Percentiles rank a stretch among this genome's conserved stretches.
Conservation (phyloP, 1,140 invertebrate genomes). For the Drosophila bipectinata region DNA sequence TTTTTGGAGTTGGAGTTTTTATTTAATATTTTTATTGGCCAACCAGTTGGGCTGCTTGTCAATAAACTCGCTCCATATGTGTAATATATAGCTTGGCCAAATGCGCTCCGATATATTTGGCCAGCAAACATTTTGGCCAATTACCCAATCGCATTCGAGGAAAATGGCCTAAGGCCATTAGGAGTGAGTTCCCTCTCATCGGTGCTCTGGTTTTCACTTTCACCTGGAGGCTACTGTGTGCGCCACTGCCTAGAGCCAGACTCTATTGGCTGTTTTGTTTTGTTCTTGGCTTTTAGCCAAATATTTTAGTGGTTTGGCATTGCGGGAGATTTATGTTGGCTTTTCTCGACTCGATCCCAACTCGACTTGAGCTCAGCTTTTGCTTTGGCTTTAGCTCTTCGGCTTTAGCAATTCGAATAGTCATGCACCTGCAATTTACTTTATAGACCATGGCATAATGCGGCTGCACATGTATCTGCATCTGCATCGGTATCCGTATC, state of each 20-base stretch:
- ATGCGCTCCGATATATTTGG: constrained; percentile 25
- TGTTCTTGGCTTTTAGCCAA: constrained; percentile 12
- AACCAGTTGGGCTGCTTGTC: constrained; percentile 69
- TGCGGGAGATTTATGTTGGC: constrained; percentile 63
- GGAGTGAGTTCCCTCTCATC: constrained; percentile 6
- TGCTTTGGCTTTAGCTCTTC: constrained; percentile 12
- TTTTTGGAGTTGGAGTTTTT: constrained; percentile 59
- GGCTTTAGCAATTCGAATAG: constrained; percentile 69
- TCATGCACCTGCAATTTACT: constrained; percentile 84
- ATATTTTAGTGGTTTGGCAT: constrained; percentile 45
- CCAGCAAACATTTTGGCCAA: constrained; percentile 14
- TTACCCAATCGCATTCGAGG: constrained; percentile 12
- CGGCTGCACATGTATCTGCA: constrained; percentile 55
- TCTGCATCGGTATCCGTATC: constrained; percentile 30
- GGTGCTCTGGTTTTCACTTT: constrained; percentile 23
- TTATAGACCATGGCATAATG: constrained; percentile 83
- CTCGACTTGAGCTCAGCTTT: constrained; percentile 14
- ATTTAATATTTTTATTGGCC: constrained; percentile 59
- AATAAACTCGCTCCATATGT: constrained; percentile 29
- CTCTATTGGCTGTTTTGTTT: constrained; percentile 8
- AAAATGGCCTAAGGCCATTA: neutral
- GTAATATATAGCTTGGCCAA: constrained; percentile 38
- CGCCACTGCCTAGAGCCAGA: neutral
- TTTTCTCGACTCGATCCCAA: constrained; percentile 37
- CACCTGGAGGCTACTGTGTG: constrained; percentile 10